Percentiles rank a stretch among this genome's conserved stretches.
phyloP scores from a whole-genome alignment of 30 jellyfish, hydroid and myxozoan genomes.

The Hydractinia symbiolongicarpus region DNA sequence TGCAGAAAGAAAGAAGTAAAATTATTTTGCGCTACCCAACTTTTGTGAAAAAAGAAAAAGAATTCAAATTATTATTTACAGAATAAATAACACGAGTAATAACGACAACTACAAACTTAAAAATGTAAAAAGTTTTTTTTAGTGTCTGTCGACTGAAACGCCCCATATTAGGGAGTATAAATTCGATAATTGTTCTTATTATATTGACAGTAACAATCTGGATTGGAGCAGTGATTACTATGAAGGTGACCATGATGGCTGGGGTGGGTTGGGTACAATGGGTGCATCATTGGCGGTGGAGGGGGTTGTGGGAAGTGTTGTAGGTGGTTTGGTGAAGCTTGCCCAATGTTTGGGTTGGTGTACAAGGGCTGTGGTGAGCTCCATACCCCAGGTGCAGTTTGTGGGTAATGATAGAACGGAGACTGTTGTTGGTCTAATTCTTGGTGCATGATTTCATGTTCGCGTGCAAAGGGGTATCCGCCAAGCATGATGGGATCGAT shows the following conservation, averaged over 20 bases:
- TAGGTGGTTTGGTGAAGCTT: constrained; percentile 6
- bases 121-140: no score
- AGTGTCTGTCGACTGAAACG: no score
- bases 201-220: constrained; percentile 17
- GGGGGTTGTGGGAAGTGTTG: constrained; percentile 18
- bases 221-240: constrained; percentile 9
- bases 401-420: constrained; percentile 8
- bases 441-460: constrained; percentile 6
- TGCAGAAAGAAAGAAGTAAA: no score
- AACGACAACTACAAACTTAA: no score
- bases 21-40: no score
- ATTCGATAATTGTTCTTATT: constrained; percentile 5
- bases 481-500: constrained; percentile 24
- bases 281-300: neutral
- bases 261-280: constrained; percentile 14
- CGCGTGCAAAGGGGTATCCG: constrained; percentile 5
- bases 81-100: no score
- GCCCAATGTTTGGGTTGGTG: neutral
- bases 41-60: no score
- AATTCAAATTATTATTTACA: no score
- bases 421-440: neutral
- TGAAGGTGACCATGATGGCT: neutral
- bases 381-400: neutral
- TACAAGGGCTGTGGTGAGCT: neutral
- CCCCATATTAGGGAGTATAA: neutral